Evolutionary conservation across 2,797 vertebrate species (phyloP).

Genomic region (Tolypeutes matacus): DNA sequence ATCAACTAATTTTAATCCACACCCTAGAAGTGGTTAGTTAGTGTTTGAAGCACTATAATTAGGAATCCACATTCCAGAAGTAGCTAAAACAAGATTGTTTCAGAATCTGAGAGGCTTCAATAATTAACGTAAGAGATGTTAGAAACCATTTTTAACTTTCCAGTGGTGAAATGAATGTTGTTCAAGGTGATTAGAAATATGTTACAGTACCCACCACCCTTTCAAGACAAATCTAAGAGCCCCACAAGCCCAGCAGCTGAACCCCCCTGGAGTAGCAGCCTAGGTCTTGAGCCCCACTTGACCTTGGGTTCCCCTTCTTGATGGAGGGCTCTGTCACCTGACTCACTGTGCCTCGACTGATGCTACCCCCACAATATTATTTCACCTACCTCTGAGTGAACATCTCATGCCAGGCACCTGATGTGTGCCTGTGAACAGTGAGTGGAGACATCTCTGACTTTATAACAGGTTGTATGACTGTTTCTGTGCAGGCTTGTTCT

Average conservation of each 20-base stretch:
- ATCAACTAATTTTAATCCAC: not conserved
- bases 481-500: not conserved
- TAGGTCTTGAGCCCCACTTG: not conserved
- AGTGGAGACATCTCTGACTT: not conserved
- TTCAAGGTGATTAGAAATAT: not conserved
- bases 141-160: not conserved
- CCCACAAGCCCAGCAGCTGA: not conserved
- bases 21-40: not conserved
- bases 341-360: not conserved
- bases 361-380: not conserved
- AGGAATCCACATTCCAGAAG: not conserved
- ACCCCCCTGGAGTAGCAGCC: not conserved
- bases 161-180: not conserved
- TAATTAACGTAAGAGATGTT: not conserved
- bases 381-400: not conserved
- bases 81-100: not conserved
- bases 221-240: not conserved
- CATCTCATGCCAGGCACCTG: not conserved
- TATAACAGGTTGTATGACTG: not conserved
- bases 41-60: not conserved
- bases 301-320: not conserved
- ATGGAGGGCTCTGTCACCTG: not conserved
- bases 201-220: not conserved
- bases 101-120: not conserved
- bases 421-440: too few species aligned